phyloP scores from a whole-genome alignment of 1,140 invertebrate species.

The Bombus turneri region DNA sequence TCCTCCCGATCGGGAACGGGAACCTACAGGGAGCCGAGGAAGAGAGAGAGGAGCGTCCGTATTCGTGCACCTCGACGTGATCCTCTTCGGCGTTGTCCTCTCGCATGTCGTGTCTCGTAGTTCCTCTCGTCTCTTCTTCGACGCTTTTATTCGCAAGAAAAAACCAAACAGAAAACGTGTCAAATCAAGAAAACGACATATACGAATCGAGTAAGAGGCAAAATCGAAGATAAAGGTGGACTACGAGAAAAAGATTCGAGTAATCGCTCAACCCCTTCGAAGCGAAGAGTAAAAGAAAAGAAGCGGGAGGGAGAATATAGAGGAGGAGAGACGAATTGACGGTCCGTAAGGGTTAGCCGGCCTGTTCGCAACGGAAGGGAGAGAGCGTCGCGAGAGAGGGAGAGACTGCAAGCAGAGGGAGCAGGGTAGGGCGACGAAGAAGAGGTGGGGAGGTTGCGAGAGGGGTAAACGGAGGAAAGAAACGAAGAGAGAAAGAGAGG shows the following conservation, averaged over 20 bases:
- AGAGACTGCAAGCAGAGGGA: slow-evolving; percentile 11
- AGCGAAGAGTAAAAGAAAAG: not conserved
- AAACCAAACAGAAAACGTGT: not conserved
- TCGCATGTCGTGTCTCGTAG: not conserved
- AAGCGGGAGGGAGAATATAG: not conserved
- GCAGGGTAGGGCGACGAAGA: not conserved
- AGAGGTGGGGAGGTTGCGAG: not conserved
- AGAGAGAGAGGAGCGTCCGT: slow-evolving; percentile 20
- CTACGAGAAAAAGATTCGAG: no score
- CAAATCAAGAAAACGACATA: not conserved
- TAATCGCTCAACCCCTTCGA: not conserved
- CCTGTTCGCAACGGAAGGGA: slow-evolving; percentile 11
- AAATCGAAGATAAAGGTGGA: no score
- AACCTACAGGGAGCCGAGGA: slow-evolving; percentile 50
- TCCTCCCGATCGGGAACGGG: slow-evolving; percentile 73
- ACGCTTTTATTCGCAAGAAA: not conserved
- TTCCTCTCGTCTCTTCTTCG: not conserved
- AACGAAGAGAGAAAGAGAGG: not conserved
- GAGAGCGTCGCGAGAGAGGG: slow-evolving; percentile 32
- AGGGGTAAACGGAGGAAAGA: not conserved
- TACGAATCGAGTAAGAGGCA: not conserved
- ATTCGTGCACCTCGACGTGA: not conserved
- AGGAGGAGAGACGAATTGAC: not conserved
- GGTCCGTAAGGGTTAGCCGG: slow-evolving; percentile 30
- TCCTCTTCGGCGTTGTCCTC: not conserved